These are phyloP conservation scores for Ptyas mucosa DNA, from an alignment of 2,113 vertebrate genomes.

Conservation along the genomic window DNA sequence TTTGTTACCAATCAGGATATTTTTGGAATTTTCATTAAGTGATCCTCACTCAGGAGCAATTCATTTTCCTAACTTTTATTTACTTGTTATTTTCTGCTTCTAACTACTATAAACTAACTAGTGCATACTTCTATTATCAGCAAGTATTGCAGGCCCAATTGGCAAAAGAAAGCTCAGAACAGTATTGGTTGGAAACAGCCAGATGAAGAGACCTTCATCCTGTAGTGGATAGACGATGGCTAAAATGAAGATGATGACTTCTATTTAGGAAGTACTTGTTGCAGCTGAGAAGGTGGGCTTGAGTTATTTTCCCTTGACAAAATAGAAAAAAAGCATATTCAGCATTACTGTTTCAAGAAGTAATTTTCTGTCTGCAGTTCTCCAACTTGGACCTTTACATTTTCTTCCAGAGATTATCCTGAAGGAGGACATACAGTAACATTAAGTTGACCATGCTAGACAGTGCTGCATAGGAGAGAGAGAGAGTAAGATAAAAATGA, in stretches of 20 bases:
- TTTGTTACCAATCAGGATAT: background rate
- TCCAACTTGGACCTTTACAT: background rate
- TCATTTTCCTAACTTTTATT: background rate
- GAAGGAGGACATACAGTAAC: background rate
- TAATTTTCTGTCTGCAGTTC: background rate
- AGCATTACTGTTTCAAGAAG: background rate
- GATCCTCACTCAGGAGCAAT: background rate
- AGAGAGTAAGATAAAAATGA: background rate
- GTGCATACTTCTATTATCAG: background rate
- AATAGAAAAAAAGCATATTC: background rate
- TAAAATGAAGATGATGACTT: no score
- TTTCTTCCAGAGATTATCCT: background rate
- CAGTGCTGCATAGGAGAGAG: background rate
- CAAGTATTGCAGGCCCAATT: no score
- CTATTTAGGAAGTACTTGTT: background rate
- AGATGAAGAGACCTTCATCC: no score
- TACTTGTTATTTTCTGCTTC: background rate
- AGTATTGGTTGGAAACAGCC: no score
- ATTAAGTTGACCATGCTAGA: background rate
- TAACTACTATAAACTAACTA: background rate
- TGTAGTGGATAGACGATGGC: no score
- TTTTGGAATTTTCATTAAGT: background rate
- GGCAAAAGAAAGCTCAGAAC: no score
- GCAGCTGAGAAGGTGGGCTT: background rate
- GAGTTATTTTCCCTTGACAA: background rate